Percentiles rank a stretch among this genome's conserved stretches.
These are phyloP conservation scores for Spinus pinus DNA, from an alignment of 2,797 vertebrate genomes.

Conservation along the genomic window DNA sequence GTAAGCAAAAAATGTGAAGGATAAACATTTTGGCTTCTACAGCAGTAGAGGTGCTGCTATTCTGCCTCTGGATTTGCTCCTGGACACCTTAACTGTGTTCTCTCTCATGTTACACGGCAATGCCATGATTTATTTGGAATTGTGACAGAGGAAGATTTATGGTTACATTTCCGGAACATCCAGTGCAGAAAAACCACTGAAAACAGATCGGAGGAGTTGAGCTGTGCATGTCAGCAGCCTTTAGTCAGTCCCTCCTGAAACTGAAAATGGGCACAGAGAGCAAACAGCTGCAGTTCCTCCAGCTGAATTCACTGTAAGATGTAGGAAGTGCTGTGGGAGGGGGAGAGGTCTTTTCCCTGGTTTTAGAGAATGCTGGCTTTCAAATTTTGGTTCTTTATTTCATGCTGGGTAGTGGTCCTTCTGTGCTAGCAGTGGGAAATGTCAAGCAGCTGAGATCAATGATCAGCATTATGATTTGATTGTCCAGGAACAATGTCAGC, in stretches of 20 bases:
- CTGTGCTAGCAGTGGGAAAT: not conserved
- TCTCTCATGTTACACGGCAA: not conserved
- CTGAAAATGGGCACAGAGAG: not conserved
- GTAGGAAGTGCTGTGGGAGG: not conserved
- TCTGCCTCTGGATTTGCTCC: not conserved
- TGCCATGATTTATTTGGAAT: not conserved
- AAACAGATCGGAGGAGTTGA: not conserved
- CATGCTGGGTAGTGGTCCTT: not conserved
- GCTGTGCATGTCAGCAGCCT: not conserved
- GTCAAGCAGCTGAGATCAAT: not conserved
- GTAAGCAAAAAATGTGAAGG: not conserved
- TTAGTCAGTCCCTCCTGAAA: not conserved
- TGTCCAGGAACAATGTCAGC: not conserved
- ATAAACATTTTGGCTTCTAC: not conserved
- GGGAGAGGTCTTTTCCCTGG: not conserved
- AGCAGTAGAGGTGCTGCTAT: not conserved
- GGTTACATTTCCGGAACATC: not conserved
- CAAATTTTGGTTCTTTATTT: not conserved
- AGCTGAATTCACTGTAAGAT: not conserved
- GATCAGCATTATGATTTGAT: not conserved
- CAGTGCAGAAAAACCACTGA: not conserved
- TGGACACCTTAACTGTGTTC: not conserved
- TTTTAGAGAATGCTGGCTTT: not conserved
- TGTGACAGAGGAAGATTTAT: constrained; percentile 14
- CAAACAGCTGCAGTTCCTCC: not conserved